A percentile compares a stretch with the other conserved stretches of the same genome.
Conservation (phyloP, 2,888 invertebrate genomes). For the Caenorhabditis sp. region DNA sequence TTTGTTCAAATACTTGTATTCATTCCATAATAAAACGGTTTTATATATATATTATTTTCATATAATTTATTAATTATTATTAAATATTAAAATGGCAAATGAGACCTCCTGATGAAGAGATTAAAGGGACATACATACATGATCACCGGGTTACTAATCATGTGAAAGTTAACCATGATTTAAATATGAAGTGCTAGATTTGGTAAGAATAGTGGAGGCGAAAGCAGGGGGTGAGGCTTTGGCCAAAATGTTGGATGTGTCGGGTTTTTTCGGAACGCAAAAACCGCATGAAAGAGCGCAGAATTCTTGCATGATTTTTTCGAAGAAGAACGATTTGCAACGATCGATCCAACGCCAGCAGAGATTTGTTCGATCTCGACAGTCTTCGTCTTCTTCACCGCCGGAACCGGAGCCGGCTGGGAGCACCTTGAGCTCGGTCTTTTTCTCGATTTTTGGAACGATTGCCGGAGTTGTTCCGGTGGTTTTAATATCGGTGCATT, state of each 20-base stretch:
- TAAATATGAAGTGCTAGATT: slow-evolving; percentile 30
- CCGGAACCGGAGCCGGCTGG: neutral
- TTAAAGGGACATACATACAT: no score
- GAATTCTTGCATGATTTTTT: slow-evolving; percentile 67
- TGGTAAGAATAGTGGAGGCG: slow-evolving; percentile 33
- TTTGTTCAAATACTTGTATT: neutral
- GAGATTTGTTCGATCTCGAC: slow-evolving; percentile 65
- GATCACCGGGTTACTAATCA: neutral
- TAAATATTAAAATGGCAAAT: no score
- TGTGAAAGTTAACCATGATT: slow-evolving; percentile 24
- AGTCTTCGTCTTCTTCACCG: slow-evolving; percentile 32
- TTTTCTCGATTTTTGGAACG: slow-evolving; percentile 1
- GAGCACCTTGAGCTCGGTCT: neutral
- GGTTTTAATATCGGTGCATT: slow-evolving; percentile 49
- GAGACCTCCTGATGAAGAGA: no score
- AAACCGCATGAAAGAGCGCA: slow-evolving; percentile 50
- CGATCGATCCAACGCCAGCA: slow-evolving; percentile 70
- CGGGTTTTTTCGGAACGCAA: slow-evolving; percentile 36
- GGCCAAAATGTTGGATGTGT: neutral
- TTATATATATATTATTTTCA: neutral
- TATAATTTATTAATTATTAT: no score
- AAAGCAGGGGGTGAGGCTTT: slow-evolving; percentile 36
- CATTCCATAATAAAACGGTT: neutral
- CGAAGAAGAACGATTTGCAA: slow-evolving; percentile 68
- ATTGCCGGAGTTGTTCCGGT: neutral